Evolutionary conservation across 37 sponge, comb jelly and placozoan genomes (phyloP), one percentile per base, ranked within the genome.

Genomic region (Crambe crambe): DNA sequence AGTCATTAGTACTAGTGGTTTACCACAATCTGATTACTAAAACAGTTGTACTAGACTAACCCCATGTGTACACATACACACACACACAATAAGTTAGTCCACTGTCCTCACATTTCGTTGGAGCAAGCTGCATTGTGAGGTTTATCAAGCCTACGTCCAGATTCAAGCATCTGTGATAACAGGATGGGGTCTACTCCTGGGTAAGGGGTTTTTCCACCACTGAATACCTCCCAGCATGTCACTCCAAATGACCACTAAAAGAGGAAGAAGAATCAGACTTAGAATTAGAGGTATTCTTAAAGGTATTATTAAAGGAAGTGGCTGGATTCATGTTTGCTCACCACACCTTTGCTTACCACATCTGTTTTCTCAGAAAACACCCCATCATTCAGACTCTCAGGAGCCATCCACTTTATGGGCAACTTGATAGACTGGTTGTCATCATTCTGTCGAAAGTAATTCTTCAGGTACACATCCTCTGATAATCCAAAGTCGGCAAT

Each of bases 161-260:
- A 32, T 2, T 76, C 77, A n/a, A 76, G 42, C 64, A 63, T 63
- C n/a, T 61, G 64, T 34, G 34, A 20, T 18, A 76, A 29, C 42
- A n/a, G 5, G 36, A 37, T 23, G 6, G 77, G 77, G 43, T 62
- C 77, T 31, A 76, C 34, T n/a, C 64, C 77, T 51, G 77, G 77
- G 32, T 76, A 76, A 3, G 77, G 77, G 10, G 77, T 63, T 37
- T 39, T 60, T 32, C 77, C 77, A 25, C 62, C 64, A 76, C 77
- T 76, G 64, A 76, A 76, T 42, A 76, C n/a, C 43, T 76, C 77
- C 77, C 77, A 76, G 34, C 77, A 76, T 23, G 77, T 76, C 77
- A 76, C 77, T 39, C 77, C 77, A 76, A 62, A 76, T 38, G 77
- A 76, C 77, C 77, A 76, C 77, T 76, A 37, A 26, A 27, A 8